Evolutionary conservation across 2,888 invertebrate species (phyloP).

Genomic region (Rhyacophila evoluta): DNA sequence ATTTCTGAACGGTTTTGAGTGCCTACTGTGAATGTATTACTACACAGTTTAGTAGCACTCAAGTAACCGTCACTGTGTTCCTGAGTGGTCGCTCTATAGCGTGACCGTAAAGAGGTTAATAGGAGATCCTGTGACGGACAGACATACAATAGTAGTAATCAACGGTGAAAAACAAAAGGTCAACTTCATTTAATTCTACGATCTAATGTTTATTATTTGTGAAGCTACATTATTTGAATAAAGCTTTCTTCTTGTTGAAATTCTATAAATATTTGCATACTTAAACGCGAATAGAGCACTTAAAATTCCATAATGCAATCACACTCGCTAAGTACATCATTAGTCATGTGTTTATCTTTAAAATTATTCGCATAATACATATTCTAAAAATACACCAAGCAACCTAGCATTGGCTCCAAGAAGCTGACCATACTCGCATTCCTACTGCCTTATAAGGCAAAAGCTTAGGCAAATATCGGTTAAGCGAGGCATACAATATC

Average conservation of each 20-base stretch:
- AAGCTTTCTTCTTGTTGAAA: neutral
- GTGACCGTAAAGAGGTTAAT: too few species aligned
- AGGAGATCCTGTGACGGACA: too few species aligned
- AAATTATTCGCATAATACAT: neutral
- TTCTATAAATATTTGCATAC: neutral
- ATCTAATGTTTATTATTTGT: too few species aligned
- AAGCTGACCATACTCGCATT: neutral
- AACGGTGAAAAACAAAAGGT: too few species aligned
- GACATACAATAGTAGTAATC: too few species aligned
- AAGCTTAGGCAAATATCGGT: conserved; percentile 1
- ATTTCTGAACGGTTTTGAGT: too few species aligned
- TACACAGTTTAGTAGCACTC: too few species aligned
- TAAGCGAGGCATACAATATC: neutral
- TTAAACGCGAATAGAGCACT: neutral
- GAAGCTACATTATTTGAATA: too few species aligned
- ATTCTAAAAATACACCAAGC: conserved; percentile 5
- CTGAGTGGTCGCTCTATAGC: too few species aligned
- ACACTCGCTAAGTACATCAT: neutral
- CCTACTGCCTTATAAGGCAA: conserved; percentile 9
- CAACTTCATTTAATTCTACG: too few species aligned
- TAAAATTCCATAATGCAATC: conserved; percentile 1
- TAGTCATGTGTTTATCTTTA: neutral
- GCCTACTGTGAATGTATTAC: too few species aligned
- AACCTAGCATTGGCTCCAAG: neutral
- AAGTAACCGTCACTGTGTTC: too few species aligned